phyloP scores from a whole-genome alignment of 2,888 invertebrate genomes.

The Galerucella nymphaeae region DNA sequence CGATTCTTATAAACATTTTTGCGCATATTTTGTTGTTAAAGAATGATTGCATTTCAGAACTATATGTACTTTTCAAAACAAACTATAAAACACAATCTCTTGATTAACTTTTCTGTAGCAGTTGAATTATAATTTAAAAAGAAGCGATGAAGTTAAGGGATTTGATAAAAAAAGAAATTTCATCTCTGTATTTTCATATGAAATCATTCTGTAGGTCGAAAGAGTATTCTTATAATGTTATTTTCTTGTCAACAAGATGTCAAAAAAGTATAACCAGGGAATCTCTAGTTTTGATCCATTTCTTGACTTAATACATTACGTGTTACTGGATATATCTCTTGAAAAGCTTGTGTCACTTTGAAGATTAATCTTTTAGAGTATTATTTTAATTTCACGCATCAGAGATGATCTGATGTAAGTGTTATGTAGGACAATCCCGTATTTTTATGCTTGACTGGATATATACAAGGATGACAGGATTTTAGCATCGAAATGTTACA shows the following conservation, averaged over 20 bases:
- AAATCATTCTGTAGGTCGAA: background rate
- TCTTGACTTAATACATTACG: slow-evolving; percentile 36
- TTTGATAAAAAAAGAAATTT: too few relatives aligned
- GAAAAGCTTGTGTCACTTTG: slow-evolving; percentile 51
- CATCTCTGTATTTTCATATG: background rate
- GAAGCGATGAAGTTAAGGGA: too few relatives aligned
- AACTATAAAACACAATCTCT: too few relatives aligned
- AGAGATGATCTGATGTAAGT: slow-evolving; percentile 47
- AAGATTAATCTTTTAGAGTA: slow-evolving; percentile 61
- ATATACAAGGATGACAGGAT: slow-evolving; percentile 7
- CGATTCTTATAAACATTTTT: too few relatives aligned
- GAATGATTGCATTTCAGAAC: too few relatives aligned
- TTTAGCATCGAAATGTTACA: too few relatives aligned
- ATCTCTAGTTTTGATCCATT: slow-evolving; percentile 31
- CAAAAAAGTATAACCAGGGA: slow-evolving; percentile 31
- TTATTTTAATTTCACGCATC: slow-evolving; percentile 62
- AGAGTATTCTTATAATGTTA: slow-evolving; percentile 33
- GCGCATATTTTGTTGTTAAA: too few relatives aligned
- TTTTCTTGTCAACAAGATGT: slow-evolving; percentile 39
- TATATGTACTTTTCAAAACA: too few relatives aligned
- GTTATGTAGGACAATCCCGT: slow-evolving; percentile 38
- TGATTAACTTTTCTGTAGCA: too few relatives aligned
- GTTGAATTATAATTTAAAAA: too few relatives aligned
- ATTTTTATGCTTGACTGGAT: background rate
- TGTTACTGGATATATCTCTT: slow-evolving; percentile 42